Conservation (phyloP, 2,113 vertebrate species). For the Ifrita kowaldi region DNA sequence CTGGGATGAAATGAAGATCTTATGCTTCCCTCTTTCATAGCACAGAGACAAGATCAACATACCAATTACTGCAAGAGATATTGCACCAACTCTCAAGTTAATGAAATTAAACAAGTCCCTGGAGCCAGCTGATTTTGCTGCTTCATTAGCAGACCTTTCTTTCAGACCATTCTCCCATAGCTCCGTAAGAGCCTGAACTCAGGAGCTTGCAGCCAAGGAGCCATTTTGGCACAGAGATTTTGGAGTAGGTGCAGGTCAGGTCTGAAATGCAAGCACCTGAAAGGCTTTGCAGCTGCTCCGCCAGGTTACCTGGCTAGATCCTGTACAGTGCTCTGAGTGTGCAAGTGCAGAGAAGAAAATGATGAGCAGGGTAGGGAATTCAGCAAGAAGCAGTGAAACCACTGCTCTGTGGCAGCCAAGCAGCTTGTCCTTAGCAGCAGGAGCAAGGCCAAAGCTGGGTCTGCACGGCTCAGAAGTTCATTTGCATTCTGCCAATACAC, state of each 20-base stretch:
- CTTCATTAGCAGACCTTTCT: slow-evolving; percentile 57
- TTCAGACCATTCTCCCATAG: slow-evolving; percentile 22
- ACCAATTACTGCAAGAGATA: slow-evolving; percentile 50
- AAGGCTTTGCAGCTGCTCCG: neutral
- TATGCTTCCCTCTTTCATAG: neutral
- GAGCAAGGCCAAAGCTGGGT: neutral
- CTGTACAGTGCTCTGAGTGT: neutral
- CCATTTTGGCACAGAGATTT: neutral
- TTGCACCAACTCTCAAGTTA: slow-evolving; percentile 56
- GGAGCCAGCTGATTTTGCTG: slow-evolving; percentile 20
- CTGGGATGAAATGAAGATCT: slow-evolving; percentile 38
- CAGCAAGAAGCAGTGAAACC: neutral
- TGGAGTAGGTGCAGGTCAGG: neutral
- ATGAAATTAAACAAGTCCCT: slow-evolving; percentile 60
- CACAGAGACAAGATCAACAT: slow-evolving; percentile 49
- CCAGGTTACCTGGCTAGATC: neutral
- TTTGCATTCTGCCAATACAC: neutral
- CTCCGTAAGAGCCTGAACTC: slow-evolving; percentile 27
- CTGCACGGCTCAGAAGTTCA: neutral
- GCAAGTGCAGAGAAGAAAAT: neutral
- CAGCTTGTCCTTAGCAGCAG: neutral
- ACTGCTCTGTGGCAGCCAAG: neutral
- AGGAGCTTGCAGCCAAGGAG: neutral
- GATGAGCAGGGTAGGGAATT: neutral
- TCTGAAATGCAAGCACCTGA: neutral